Percentiles rank a stretch among this genome's conserved stretches.
phyloP scores from a whole-genome alignment of 2,113 vertebrate genomes.

The Eulemur rufifrons region DNA sequence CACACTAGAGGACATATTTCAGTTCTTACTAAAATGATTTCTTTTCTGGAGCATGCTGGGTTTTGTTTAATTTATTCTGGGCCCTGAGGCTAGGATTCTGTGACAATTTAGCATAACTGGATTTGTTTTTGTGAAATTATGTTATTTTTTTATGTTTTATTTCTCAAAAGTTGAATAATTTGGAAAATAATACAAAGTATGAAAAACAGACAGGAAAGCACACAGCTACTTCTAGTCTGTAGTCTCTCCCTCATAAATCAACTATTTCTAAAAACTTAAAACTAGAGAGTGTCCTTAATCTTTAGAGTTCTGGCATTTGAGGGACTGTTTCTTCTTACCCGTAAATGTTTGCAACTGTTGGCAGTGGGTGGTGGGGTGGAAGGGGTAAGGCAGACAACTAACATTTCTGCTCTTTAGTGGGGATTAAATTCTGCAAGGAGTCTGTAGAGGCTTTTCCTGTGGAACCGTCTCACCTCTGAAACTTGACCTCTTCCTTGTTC shows the following conservation, averaged over 20 bases:
- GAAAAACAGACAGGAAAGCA: slow-evolving; percentile 1
- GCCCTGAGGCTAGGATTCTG: background rate
- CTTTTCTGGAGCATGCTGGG: background rate
- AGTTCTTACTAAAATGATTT: background rate
- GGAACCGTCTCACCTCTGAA: background rate
- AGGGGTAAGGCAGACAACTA: background rate
- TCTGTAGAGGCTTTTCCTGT: background rate
- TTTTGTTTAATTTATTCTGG: slow-evolving; percentile 31
- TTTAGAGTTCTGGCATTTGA: background rate
- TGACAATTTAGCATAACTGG: background rate
- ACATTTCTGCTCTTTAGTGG: background rate
- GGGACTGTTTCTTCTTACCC: background rate
- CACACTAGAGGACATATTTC: background rate
- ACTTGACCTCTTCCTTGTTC: background rate
- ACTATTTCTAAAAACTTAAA: background rate
- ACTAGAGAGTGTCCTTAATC: background rate
- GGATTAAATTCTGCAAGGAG: background rate
- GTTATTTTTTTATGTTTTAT: background rate
- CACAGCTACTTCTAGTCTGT: background rate
- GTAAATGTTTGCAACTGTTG: background rate
- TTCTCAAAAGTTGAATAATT: slow-evolving; percentile 50
- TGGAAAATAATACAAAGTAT: slow-evolving; percentile 1
- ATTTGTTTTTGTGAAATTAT: slow-evolving; percentile 14
- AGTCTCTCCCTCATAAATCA: background rate
- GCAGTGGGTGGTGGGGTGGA: background rate